Evolutionary conservation across 2,797 vertebrate genomes (phyloP), one percentile per base, ranked within the genome.

Genomic region (Luscinia luscinia): DNA sequence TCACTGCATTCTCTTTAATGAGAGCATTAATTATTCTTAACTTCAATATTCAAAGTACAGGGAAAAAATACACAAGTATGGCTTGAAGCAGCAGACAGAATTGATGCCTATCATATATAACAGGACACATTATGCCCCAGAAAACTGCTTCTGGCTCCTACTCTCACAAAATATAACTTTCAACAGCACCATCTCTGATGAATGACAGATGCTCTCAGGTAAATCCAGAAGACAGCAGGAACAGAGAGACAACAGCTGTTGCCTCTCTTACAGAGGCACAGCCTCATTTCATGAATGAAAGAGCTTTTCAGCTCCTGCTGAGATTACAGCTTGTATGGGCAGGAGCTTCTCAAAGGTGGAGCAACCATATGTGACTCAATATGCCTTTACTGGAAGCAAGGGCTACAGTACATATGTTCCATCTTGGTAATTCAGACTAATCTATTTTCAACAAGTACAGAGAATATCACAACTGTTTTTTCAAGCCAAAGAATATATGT

Each of bases 281-380:
- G 87, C n/a, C 66, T 75, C 36, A 62, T 88, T 90, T 81, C 46
- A 75, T 81, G 80, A 96, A 91, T 92, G 73, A 77, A 95, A 92
- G 49, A 45, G 43, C 38, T 88, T 81, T 77, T 72, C 78, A 57
- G 48, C 75, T 81, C 78, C 75, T 69, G 59, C 75, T 89, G 91
- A 94, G 93, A 84, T 66, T 93, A 91, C 77, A 93, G 64, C 61
- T 88, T 81, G 66, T 59, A 73, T 18, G 66, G 46, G 26, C 54
- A 94, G 36, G 45, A 89, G 52, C 34, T 89, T 74, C 85, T 75
- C 79, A 81, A 86, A 96, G 82, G 81, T 95, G 75, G 26, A 90
- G 41, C 72, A 81, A 36, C 63, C 78, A 55, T 79, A 86, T 70
- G 74, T 55, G 68, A 55, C 36, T 79, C 81, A 87, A 67, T 69